Base-by-base conservation (phyloP, 2,113 vertebrate genomes). In the Cariama cristata region DNA sequence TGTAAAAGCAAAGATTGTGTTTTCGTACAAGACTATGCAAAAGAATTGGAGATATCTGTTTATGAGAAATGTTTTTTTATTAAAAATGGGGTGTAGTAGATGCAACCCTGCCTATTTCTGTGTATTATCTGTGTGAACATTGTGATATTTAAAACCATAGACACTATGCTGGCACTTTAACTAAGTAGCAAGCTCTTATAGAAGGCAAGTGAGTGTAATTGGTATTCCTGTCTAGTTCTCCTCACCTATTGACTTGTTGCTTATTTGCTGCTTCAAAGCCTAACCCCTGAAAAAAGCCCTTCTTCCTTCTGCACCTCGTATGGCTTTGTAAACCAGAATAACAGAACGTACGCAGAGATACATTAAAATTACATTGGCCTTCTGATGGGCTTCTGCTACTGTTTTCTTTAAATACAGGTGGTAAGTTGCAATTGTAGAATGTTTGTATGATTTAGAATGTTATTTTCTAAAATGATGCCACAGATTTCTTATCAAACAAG, bases 31-130 rank as follows among this genome's bases (percentile, higher is more conserved):
- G 9, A 68, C 44, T 91, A 81, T 95, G 88, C 89, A 83, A 76
- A 94, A 94, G 49, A 93, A 47, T 77, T 92, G 95, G 67, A 95
- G 96, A 67, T 88, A 76, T 28, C 35, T 92, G 88, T 97, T 97
- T 95, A 90, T 96, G 53, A 84, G 33, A 92, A 88, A 83, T 92
- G 28, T 12, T 80, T 95, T 71, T 90, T 88, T 93, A 95, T 96
- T 96, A 96, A 96, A 98, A 72, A 64, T 35, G 44, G 40, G 68
- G 64, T 86, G 60, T 87, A 80, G n/a, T 72, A 86, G 88, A 86
- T 67, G 66, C 59, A 91, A 20, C 44, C 42, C 50, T 95, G 68
- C 35, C 73, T 95, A 79, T 94, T 91, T 98, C 86, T 97, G 45
- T 92, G 77, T 81, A 88, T 92, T 88, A 86, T 80, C 53, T 66